Evolutionary conservation across 2,113 vertebrate species (phyloP).

Genomic region (Halcyon malimbica): DNA sequence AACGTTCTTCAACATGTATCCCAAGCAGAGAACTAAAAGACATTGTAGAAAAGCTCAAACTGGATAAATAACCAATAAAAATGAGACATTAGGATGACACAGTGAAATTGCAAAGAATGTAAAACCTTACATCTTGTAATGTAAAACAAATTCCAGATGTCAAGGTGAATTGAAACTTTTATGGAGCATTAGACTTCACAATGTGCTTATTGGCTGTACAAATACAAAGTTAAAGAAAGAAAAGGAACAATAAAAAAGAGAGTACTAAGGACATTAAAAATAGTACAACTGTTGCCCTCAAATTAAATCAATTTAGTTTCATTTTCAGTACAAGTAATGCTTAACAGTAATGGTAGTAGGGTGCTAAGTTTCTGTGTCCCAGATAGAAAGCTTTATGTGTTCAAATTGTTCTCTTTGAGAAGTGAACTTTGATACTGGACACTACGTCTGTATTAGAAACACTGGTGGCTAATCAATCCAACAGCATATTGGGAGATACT

Average conservation of each 20-base stretch:
- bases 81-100: not conserved
- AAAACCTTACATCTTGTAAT: not conserved
- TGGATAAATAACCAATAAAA: not conserved
- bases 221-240: not conserved
- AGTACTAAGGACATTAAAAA: not conserved
- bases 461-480: not conserved
- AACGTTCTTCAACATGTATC: not conserved
- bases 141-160: not conserved
- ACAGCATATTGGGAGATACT: not conserved
- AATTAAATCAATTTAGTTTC: not conserved
- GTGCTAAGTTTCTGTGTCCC: not conserved
- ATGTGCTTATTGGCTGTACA: not conserved
- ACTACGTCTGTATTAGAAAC: not conserved
- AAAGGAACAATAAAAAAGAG: not conserved
- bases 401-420: not conserved
- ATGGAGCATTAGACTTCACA: not conserved
- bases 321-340: not conserved
- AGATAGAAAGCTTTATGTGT: not conserved
- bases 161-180: not conserved
- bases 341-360: not conserved
- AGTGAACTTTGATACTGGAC: not conserved
- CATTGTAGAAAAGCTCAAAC: not conserved
- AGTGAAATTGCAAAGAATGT: not conserved
- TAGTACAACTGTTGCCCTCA: not conserved
- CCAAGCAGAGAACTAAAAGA: not conserved